Percentiles rank a stretch among this genome's conserved stretches.
phyloP scores from a whole-genome alignment of 2,888 invertebrate genomes.

The Acanthosepion esculentum region DNA sequence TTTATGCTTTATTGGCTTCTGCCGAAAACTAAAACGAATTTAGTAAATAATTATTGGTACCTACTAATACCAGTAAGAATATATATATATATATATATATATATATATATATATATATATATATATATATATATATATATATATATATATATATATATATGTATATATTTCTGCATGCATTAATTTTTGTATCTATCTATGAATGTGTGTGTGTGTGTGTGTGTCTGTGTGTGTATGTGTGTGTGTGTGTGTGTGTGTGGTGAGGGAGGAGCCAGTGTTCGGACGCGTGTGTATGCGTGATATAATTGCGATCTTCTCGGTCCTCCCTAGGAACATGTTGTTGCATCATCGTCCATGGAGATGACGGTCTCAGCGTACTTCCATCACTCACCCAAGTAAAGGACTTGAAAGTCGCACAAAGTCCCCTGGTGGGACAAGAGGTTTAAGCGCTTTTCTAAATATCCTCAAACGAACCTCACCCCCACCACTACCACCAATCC shows the following conservation, averaged over 20 bases:
- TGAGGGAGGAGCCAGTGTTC: not conserved
- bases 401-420: not conserved
- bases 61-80: too few species aligned
- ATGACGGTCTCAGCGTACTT: not conserved
- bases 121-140: too few species aligned
- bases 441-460: not conserved
- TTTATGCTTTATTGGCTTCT: too few species aligned
- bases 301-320: not conserved
- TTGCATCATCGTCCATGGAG: not conserved
- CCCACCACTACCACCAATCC: not conserved
- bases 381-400: slow-evolving; percentile 22
- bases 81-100: too few species aligned
- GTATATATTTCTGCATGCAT: too few species aligned
- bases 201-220: not conserved
- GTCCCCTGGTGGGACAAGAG: not conserved
- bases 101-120: too few species aligned
- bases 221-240: not conserved
- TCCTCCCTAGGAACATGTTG: not conserved
- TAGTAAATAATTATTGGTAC: too few species aligned
- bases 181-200: too few species aligned
- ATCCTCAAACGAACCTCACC: not conserved
- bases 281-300: not conserved
- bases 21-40: too few species aligned
- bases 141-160: too few species aligned
- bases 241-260: not conserved